These are phyloP conservation scores for Henicopernis longicauda DNA, from an alignment of 2,113 vertebrate species.

Conservation along the genomic window DNA sequence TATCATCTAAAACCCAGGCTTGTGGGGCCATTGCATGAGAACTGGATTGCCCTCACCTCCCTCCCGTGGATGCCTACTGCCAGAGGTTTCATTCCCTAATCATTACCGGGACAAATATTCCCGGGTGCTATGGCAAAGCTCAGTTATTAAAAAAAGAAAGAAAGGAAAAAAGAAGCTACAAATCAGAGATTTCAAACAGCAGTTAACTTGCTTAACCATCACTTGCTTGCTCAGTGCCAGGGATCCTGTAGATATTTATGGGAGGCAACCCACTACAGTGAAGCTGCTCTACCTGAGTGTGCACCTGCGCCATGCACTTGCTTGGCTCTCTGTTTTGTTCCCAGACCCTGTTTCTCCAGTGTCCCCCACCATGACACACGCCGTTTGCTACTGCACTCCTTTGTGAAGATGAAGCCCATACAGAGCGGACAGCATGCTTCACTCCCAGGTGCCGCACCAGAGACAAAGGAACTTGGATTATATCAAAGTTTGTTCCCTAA, in stretches of 20 bases:
- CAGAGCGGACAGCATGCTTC: accelerated
- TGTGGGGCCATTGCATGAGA: neutral
- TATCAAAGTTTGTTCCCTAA: neutral
- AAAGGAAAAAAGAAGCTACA: neutral
- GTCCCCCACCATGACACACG: accelerated
- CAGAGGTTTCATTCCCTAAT: neutral
- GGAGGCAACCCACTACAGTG: neutral
- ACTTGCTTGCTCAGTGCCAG: neutral
- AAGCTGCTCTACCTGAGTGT: neutral
- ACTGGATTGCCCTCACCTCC: neutral
- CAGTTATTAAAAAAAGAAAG: neutral
- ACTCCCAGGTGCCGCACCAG: neutral
- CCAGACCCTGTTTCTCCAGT: neutral
- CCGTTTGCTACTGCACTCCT: accelerated
- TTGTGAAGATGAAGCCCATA: neutral
- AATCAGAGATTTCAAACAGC: neutral
- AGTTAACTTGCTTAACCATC: neutral
- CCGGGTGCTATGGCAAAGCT: neutral
- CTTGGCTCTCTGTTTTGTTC: neutral
- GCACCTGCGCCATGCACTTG: no score
- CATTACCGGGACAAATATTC: neutral
- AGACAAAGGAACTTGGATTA: neutral
- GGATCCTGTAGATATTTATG: neutral
- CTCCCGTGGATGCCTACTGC: neutral
- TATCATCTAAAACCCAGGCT: neutral